Conservation (phyloP, 2,113 vertebrate genomes). For the Rhinopomastus cyanomelas region DNA sequence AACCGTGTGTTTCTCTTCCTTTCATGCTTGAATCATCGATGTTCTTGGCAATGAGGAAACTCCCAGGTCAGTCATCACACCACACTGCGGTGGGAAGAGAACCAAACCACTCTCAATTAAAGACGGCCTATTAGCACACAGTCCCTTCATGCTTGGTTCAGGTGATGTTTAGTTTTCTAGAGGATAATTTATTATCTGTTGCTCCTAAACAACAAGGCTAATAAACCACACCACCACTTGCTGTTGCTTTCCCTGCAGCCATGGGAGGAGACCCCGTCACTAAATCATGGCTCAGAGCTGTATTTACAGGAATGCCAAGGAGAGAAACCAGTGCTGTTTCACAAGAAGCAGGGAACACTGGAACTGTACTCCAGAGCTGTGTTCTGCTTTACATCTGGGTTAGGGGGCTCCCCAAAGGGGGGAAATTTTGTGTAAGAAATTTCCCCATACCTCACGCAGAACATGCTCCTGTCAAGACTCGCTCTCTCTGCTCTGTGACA, state of each 20-base stretch:
- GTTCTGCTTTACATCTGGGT: background rate
- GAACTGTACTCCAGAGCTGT: no score
- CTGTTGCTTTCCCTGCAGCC: background rate
- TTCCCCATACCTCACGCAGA: rapidly evolving
- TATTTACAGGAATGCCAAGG: background rate
- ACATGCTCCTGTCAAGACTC: background rate
- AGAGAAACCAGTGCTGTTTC: rapidly evolving
- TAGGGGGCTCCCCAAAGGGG: background rate
- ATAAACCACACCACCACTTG: background rate
- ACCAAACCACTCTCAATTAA: background rate
- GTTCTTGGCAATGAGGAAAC: background rate
- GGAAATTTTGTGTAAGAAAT: background rate
- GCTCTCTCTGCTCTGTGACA: background rate
- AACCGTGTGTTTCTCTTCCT: rapidly evolving
- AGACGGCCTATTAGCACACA: rapidly evolving
- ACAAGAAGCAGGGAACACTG: background rate
- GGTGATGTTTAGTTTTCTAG: rapidly evolving
- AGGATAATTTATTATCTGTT: background rate
- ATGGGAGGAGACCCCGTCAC: background rate
- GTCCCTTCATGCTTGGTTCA: background rate
- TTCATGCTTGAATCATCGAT: background rate
- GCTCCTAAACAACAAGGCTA: background rate
- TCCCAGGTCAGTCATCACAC: rapidly evolving
- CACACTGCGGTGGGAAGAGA: rapidly evolving
- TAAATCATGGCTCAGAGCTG: background rate